A percentile compares a stretch with the other conserved stretches of the same genome.
Conservation (phyloP, 2,888 invertebrate genomes). For the Nysson spinosus region DNA sequence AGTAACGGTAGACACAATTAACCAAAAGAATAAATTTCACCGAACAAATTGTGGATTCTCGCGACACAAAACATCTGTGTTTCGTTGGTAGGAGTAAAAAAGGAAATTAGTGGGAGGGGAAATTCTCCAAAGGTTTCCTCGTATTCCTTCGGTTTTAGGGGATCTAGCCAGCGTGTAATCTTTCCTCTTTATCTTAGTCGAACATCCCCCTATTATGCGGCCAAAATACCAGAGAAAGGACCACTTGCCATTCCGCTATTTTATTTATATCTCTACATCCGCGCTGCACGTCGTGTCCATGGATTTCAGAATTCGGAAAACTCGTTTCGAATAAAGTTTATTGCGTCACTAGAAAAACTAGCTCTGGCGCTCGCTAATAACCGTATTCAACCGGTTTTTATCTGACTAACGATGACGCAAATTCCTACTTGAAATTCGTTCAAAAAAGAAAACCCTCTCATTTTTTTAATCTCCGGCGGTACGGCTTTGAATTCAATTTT, state of each 20-base stretch:
- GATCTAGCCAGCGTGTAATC: constrained; percentile 30
- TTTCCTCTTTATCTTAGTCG: constrained; percentile 22
- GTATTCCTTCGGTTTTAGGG: constrained; percentile 22
- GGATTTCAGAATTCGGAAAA: too few species aligned
- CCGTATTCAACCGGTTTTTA: too few species aligned
- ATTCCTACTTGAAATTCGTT: too few species aligned
- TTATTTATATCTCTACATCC: constrained; percentile 28
- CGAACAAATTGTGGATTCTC: constrained; percentile 8
- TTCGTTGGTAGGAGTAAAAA: constrained; percentile 13
- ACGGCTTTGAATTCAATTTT: too few species aligned
- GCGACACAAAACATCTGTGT: constrained; percentile 8
- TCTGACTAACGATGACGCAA: too few species aligned
- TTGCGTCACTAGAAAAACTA: too few species aligned
- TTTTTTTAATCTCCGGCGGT: too few species aligned
- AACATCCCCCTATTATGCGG: constrained; percentile 8
- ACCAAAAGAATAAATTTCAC: neutral
- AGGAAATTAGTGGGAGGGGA: constrained; percentile 31
- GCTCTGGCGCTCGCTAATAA: too few species aligned
- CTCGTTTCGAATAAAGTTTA: too few species aligned
- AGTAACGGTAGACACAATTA: constrained; percentile 23
- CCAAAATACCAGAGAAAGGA: constrained; percentile 27
- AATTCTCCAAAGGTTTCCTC: constrained; percentile 21
- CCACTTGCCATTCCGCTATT: neutral
- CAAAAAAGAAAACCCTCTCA: too few species aligned
- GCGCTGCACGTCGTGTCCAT: constrained; percentile 10